Conservation (phyloP, 2,113 vertebrate species). For the Austrofundulus limnaeus region DNA sequence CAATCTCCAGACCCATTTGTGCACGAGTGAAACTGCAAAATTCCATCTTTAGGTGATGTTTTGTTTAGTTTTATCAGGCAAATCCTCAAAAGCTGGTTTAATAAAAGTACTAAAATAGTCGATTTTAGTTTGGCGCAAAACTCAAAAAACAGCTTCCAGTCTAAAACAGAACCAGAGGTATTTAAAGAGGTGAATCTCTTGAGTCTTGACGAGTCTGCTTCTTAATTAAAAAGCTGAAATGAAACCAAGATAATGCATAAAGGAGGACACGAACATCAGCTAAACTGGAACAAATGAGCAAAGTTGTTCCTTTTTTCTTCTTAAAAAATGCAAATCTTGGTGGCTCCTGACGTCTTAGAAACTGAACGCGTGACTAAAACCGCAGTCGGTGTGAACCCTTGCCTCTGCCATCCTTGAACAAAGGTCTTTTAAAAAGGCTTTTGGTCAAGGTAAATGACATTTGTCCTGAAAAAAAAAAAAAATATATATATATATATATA, state of each 20-base stretch:
- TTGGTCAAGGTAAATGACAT: conserved; percentile 23
- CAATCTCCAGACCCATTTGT: too few species aligned
- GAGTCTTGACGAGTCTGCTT: conserved; percentile 17
- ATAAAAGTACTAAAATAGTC: not conserved
- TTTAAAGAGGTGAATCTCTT: conserved; percentile 32
- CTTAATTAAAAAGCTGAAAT: conserved; percentile 34
- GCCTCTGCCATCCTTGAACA: conserved; percentile 63
- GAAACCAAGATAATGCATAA: conserved; percentile 1
- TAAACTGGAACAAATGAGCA: not conserved
- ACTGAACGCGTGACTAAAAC: not conserved
- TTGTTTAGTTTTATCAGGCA: not conserved
- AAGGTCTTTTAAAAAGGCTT: conserved; percentile 42
- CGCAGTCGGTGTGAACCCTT: conserved; percentile 2
- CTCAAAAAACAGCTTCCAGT: not conserved
- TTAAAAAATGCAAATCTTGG: conserved; percentile 3
- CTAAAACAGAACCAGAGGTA: conserved; percentile 14
- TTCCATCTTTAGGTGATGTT: too few species aligned
- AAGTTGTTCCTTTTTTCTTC: conserved; percentile 5
- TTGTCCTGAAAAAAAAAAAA: conserved; percentile 17
- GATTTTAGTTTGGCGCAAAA: not conserved
- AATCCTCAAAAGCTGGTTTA: too few species aligned
- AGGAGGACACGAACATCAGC: not conserved
- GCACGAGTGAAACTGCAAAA: too few species aligned
- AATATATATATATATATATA: conserved; percentile 18
- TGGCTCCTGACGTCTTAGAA: not conserved